A percentile compares a stretch with the other conserved stretches of the same genome.
These are phyloP conservation scores for Plumapathes pennacea DNA, from an alignment of 92 coral and sea anemone species.

Conservation along the genomic window DNA sequence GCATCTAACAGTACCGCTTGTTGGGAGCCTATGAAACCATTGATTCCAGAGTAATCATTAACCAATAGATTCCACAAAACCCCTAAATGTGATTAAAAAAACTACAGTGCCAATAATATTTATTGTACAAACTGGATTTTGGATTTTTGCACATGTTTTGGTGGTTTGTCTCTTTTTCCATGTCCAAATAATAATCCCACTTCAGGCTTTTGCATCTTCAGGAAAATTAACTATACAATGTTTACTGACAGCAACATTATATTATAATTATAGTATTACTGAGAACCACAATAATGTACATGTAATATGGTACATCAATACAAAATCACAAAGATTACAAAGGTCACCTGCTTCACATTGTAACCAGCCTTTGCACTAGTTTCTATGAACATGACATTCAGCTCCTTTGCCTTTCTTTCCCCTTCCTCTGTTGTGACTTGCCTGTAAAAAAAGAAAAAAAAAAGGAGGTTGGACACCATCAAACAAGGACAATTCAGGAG, in stretches of 20 bases:
- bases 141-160: too few relatives aligned
- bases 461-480: background rate
- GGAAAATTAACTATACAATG: too few relatives aligned
- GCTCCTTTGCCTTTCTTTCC: slow-evolving; percentile 93
- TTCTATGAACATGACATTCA: slow-evolving; percentile 98
- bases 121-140: background rate
- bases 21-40: background rate
- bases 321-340: too few relatives aligned
- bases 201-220: too few relatives aligned
- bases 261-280: background rate
- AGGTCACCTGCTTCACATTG: slow-evolving; percentile 91
- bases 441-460: slow-evolving; percentile 28
- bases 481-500: background rate
- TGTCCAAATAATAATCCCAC: too few relatives aligned
- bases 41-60: background rate
- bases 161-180: too few relatives aligned
- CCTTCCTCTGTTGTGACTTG: slow-evolving; percentile 99
- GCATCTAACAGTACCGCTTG: background rate
- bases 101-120: too few relatives aligned
- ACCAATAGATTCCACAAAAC: too few relatives aligned
- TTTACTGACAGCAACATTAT: background rate
- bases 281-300: background rate
- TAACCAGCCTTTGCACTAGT: slow-evolving; percentile 99
- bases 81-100: too few relatives aligned
- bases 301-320: background rate